These are phyloP conservation scores for Unio pictorum DNA, from an alignment of 2,888 invertebrate species.

Conservation along the genomic window DNA sequence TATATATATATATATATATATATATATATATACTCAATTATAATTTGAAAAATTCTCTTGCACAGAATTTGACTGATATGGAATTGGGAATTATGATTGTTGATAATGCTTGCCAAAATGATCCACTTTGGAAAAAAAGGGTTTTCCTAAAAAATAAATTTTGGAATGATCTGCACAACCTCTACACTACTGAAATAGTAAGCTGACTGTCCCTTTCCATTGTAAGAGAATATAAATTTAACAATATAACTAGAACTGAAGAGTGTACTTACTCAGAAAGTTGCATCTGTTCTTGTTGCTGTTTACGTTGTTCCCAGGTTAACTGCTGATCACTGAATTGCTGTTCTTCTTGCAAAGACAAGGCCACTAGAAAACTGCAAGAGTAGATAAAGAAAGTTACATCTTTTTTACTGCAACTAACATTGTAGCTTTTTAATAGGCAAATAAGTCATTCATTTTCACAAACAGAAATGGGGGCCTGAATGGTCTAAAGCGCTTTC, in stretches of 20 bases:
- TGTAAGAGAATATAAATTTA: not conserved
- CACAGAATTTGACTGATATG: no score
- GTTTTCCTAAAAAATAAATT: not conserved
- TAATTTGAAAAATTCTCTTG: no score
- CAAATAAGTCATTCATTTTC: no score
- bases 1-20: no score
- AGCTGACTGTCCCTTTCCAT: not conserved
- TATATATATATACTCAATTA: no score
- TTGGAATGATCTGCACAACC: not conserved
- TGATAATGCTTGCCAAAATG: not conserved
- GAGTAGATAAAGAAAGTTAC: conserved; percentile 6
- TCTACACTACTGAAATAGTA: not conserved
- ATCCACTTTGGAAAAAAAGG: no score
- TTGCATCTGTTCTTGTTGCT: conserved; percentile 30
- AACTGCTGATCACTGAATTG: conserved; percentile 29
- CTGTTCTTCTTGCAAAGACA: conserved; percentile 72
- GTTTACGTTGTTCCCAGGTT: conserved; percentile 14
- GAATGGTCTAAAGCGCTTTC: no score
- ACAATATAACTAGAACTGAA: not conserved
- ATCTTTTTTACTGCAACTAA: not conserved
- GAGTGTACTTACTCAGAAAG: conserved; percentile 45
- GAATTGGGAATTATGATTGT: not conserved
- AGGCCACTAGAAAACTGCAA: conserved; percentile 73
- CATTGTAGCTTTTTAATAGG: no score
- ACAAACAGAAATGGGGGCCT: no score